A percentile compares a stretch with the other conserved stretches of the same genome.
phyloP scores from a whole-genome alignment of 2,888 invertebrate species.

The Mechanitis mazaeus region DNA sequence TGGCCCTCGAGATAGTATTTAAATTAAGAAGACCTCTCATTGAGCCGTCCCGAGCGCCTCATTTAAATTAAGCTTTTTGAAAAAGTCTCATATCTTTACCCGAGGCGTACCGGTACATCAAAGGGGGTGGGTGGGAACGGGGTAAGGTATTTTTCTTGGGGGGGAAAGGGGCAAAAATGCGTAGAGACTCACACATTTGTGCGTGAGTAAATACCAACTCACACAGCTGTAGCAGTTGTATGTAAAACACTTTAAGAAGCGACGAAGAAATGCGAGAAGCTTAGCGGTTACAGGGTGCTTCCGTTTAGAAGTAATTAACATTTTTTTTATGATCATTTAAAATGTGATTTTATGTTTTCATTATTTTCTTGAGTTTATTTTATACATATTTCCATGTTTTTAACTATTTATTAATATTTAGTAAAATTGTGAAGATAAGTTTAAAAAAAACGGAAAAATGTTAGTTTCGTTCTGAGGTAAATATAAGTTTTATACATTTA shows the following conservation, averaged over 20 bases:
- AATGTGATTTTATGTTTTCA: conserved; percentile 2
- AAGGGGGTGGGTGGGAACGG: conserved; percentile 59
- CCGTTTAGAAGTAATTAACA: conserved; percentile 11
- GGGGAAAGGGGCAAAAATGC: conserved; percentile 65
- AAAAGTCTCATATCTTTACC: conserved; percentile 76
- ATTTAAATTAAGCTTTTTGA: conserved; percentile 77
- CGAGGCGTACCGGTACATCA: conserved; percentile 70
- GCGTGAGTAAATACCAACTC: conserved; percentile 71
- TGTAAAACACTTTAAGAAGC: conserved; percentile 78
- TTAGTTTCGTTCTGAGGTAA: too few species aligned
- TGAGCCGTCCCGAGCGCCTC: conserved; percentile 68
- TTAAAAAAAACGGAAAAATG: too few species aligned
- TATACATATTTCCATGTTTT: neutral
- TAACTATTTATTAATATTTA: too few species aligned
- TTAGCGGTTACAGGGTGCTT: conserved; percentile 64
- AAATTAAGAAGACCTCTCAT: conserved; percentile 74
- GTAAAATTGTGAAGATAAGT: too few species aligned
- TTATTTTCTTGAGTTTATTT: neutral
- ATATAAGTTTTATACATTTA: too few species aligned
- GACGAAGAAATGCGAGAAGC: conserved; percentile 76
- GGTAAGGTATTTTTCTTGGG: conserved; percentile 53
- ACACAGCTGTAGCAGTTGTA: conserved; percentile 63
- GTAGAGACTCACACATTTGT: conserved; percentile 72
- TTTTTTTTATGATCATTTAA: conserved; percentile 7
- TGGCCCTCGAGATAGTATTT: conserved; percentile 65